Base-by-base conservation (phyloP, 2,797 vertebrate species). In the Diglossa cyanea region DNA sequence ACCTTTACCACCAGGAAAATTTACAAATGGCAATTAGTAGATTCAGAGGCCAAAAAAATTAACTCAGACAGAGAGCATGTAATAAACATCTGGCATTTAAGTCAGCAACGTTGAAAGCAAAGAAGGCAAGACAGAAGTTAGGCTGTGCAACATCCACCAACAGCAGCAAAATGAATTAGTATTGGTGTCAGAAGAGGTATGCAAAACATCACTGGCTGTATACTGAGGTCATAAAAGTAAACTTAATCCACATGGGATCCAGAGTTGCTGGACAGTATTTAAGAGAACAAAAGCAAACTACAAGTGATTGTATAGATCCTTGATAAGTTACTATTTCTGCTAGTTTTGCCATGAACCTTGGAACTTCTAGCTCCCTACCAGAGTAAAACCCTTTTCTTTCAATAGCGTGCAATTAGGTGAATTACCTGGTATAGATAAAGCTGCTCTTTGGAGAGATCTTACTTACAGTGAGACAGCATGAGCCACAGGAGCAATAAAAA, bases 341-440 rank as follows among this genome's bases (percentile, higher is more conserved):
- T n/a, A 67, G 60, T 94, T 93, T 90, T 85, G 42, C 24, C 7
- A n/a, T 91, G 93, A 97, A 94, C 96, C 77, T 97, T 97, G 93
- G 85, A 96, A 79, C 62, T 63, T 83, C 53, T 51, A 82, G 48
- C 57, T 88, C 8, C 0, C n/a, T 85, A 78, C 45, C 16, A 45
- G 42, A 94, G 30, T 25, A 57, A 95, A 93, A 90, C 30, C 31
- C 66, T 91, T 82, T 86, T 84, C 80, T 78, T 83, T 94, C 83
- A 94, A 96, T 91, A 95, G 82, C 90, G 74, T 71, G 89, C 65
- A 92, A 95, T 97, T 94, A 96, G 74, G 75, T 93, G 61, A 95
- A 93, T 94, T 94, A 96, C 66, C 60, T 53, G 30, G 10, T 89
- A 39, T 35, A 93, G 94, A 95, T 97, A 94, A 96, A 94, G 79